Conservation (phyloP, 2,888 invertebrate genomes). For the Operophtera brumata region DNA sequence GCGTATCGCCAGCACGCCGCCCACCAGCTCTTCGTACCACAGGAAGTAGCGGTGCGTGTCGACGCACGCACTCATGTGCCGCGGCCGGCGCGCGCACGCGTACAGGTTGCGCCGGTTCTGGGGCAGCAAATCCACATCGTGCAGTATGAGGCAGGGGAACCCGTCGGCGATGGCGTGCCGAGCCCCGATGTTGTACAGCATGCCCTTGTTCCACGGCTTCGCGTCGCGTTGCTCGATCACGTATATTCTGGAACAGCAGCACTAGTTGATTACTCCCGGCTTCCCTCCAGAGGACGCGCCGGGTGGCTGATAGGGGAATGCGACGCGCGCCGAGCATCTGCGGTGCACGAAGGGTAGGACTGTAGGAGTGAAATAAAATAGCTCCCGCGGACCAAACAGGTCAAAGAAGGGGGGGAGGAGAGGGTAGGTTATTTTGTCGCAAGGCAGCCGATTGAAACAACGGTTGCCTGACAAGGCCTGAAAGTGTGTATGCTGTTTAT, state of each 20-base stretch:
- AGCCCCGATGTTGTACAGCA: conserved; percentile 93
- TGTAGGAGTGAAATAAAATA: too few species aligned
- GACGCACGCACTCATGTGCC: conserved; percentile 93
- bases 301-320: too few species aligned
- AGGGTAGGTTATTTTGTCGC: too few species aligned
- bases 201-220: conserved; percentile 91
- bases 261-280: too few species aligned
- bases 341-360: too few species aligned
- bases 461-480: too few species aligned
- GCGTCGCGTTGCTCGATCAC: conserved; percentile 90
- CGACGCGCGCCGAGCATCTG: too few species aligned
- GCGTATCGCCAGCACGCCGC: conserved; percentile 65
- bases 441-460: too few species aligned
- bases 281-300: too few species aligned
- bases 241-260: conserved; percentile 84
- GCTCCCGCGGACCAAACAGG: too few species aligned
- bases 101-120: conserved; percentile 90
- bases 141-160: conserved; percentile 92
- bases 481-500: too few species aligned
- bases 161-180: conserved; percentile 85
- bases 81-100: conserved; percentile 87
- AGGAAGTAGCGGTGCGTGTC: conserved; percentile 83
- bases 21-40: conserved; percentile 51
- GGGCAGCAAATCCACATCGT: conserved; percentile 95
- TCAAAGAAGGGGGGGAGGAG: too few species aligned